Conservation (phyloP, 1,140 invertebrate genomes). For the Drosophila simulans region DNA sequence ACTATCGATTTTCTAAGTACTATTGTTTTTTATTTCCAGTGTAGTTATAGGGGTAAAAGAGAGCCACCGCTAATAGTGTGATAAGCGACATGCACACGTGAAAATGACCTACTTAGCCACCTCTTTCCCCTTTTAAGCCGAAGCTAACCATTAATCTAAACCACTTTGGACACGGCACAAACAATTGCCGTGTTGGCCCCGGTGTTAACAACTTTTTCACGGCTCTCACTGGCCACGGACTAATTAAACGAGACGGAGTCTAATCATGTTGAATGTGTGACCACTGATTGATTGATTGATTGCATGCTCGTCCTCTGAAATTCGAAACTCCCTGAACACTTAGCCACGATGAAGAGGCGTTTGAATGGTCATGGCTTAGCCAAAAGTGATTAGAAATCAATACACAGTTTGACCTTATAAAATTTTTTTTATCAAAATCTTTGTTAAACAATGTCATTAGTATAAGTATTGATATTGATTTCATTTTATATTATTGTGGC, state of each 20-base stretch:
- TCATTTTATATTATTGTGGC: background rate
- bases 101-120: constrained; percentile 44
- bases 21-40: background rate
- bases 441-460: background rate
- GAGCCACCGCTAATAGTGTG: constrained; percentile 12
- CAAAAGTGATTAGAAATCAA: constrained; percentile 1
- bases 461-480: background rate
- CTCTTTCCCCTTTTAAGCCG: background rate
- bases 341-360: background rate
- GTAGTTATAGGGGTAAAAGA: background rate
- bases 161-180: constrained; percentile 52
- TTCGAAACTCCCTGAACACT: constrained; percentile 3
- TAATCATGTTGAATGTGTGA: constrained; percentile 76
- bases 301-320: constrained; percentile 18
- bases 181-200: constrained; percentile 38
- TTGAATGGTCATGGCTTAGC: background rate
- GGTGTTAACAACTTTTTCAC: constrained; percentile 54
- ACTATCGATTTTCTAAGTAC: too few relatives aligned
- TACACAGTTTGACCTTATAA: background rate
- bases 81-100: constrained; percentile 58
- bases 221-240: constrained; percentile 33
- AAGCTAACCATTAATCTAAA: constrained; percentile 46
- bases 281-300: constrained; percentile 71
- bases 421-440: too few relatives aligned
- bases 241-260: constrained; percentile 67